phyloP scores from a whole-genome alignment of 2,888 invertebrate species.

The Orgyia antiqua region DNA sequence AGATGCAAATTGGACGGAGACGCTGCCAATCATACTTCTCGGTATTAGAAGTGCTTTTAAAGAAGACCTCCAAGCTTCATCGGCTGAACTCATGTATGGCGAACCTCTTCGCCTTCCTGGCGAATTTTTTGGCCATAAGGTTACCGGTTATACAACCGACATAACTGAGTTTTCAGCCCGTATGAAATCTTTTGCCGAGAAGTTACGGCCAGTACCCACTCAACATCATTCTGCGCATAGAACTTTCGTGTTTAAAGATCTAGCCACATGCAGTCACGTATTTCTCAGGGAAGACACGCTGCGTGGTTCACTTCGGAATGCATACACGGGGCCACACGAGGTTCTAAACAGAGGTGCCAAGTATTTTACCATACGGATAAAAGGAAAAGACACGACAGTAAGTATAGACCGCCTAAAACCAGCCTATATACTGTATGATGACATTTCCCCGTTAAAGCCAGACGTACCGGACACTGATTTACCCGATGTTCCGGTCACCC shows the following conservation, averaged over 20 bases:
- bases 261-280: slow-evolving; percentile 1
- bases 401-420: too few relatives aligned
- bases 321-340: too few relatives aligned
- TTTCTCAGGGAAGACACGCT: too few relatives aligned
- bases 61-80: slow-evolving; percentile 9
- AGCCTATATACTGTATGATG: background rate
- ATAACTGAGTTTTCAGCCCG: slow-evolving; percentile 16
- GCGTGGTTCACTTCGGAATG: too few relatives aligned
- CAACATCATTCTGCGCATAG: slow-evolving; percentile 9
- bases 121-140: slow-evolving; percentile 18
- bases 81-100: slow-evolving; percentile 8
- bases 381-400: too few relatives aligned
- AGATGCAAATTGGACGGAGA: slow-evolving; percentile 1
- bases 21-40: slow-evolving; percentile 7
- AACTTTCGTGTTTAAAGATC: slow-evolving; percentile 26
- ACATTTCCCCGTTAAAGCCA: background rate
- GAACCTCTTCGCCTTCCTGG: slow-evolving; percentile 1
- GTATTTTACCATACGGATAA: background rate
- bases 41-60: slow-evolving; percentile 11
- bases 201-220: slow-evolving; percentile 14
- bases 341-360: too few relatives aligned
- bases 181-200: slow-evolving; percentile 8
- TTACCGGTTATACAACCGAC: slow-evolving; percentile 3
- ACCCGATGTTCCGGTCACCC: too few relatives aligned
- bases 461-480: background rate